Evolutionary conservation across 2,888 invertebrate species (phyloP).

Genomic region (Tenthredo notha): DNA sequence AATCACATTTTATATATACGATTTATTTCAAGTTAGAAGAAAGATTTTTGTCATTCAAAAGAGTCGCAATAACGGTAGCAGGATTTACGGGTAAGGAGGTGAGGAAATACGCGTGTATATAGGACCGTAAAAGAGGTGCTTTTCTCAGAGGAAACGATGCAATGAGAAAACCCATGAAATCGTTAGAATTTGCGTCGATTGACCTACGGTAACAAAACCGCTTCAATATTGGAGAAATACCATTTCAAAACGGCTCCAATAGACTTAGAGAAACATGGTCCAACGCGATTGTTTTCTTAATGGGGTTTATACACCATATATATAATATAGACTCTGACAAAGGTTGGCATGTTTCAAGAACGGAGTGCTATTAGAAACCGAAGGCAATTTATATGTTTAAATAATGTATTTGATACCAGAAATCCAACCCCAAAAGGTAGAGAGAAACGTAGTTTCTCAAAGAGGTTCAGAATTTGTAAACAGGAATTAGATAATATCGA

Average conservation of each 20-base stretch:
- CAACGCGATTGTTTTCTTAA: not conserved
- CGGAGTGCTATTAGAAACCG: not conserved
- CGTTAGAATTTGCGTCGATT: not conserved
- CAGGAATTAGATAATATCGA: not conserved
- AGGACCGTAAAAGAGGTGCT: not conserved
- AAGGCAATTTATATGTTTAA: not conserved
- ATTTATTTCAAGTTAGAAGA: not conserved
- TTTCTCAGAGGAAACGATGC: not conserved
- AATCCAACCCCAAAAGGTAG: not conserved
- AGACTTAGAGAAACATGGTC: not conserved
- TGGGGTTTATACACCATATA: not conserved
- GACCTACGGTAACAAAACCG: not conserved
- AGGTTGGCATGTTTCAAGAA: constrained; percentile 5
- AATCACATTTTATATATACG: not conserved
- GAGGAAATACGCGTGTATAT: not conserved
- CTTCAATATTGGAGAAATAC: not conserved
- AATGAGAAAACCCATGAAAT: not conserved
- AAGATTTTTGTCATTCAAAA: not conserved
- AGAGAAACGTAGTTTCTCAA: not conserved
- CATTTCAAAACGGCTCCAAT: not conserved
- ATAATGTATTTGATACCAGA: not conserved
- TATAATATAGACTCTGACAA: not conserved
- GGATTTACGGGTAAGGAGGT: not conserved
- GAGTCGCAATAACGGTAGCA: not conserved
- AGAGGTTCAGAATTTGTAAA: not conserved